phyloP scores from a whole-genome alignment of 1,140 invertebrate species.

The Cherax destructor region DNA sequence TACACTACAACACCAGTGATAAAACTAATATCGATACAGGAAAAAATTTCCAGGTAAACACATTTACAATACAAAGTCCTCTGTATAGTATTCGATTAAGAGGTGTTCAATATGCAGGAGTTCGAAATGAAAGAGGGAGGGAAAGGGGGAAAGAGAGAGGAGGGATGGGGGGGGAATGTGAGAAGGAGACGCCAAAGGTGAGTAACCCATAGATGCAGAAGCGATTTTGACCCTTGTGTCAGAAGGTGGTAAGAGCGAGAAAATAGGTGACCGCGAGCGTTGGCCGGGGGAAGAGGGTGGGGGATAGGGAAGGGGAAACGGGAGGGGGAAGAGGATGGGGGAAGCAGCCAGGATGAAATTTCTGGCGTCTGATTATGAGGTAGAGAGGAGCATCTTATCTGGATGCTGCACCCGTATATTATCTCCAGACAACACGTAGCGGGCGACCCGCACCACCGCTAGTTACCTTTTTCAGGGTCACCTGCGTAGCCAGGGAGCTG shows the following conservation, averaged over 20 bases:
- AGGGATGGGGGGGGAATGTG: not conserved
- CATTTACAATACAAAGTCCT: no score
- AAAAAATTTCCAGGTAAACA: no score
- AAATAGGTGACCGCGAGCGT: no score
- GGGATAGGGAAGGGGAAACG: not conserved
- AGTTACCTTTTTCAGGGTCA: not conserved
- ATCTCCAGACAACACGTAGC: slow-evolving; percentile 6
- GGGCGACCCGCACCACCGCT: not conserved
- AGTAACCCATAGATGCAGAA: no score
- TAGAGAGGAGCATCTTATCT: slow-evolving; percentile 40
- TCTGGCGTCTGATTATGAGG: slow-evolving; percentile 42
- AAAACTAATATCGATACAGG: no score
- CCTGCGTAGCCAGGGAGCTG: no score
- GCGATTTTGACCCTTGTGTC: no score
- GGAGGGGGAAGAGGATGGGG: slow-evolving; percentile 3
- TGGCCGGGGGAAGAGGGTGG: no score
- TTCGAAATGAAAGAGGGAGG: not conserved
- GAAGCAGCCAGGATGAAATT: slow-evolving; percentile 32
- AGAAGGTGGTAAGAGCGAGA: no score
- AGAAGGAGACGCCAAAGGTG: no score
- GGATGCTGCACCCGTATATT: slow-evolving; percentile 40
- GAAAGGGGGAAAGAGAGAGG: not conserved
- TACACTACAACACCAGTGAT: no score
- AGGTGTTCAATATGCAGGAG: not conserved
- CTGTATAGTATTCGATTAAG: no score